Evolutionary conservation across 1,140 invertebrate genomes (phyloP).

Genomic region (Cardiocondyla obscurior): DNA sequence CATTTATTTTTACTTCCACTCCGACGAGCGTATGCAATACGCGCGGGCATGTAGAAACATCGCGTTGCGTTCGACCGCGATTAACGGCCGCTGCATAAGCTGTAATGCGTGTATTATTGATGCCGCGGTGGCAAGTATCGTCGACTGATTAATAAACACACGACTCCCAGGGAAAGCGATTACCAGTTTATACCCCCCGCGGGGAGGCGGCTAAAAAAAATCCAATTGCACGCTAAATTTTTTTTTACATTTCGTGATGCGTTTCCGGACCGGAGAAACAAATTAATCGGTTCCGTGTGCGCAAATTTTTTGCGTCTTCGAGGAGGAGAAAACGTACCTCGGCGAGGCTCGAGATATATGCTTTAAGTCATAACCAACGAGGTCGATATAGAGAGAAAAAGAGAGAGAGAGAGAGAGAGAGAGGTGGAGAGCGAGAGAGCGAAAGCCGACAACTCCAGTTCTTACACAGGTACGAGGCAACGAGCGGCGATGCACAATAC

Average conservation of each 20-base stretch:
- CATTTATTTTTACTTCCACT: constrained; percentile 18
- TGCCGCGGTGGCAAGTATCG: constrained; percentile 11
- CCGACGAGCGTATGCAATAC: not conserved
- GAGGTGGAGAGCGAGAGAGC: too few species aligned
- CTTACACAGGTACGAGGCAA: not conserved
- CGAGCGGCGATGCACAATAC: not conserved
- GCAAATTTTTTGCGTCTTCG: not conserved
- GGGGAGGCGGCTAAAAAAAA: not conserved
- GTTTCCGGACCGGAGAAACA: not conserved
- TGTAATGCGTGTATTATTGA: constrained; percentile 49
- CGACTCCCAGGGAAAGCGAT: constrained; percentile 1
- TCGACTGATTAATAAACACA: constrained; percentile 60
- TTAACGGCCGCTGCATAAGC: constrained; percentile 42
- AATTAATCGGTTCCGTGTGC: not conserved
- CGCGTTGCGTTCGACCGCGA: not conserved
- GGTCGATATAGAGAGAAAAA: not conserved
- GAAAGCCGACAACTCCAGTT: not conserved
- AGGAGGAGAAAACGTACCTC: not conserved
- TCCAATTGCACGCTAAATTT: constrained; percentile 21
- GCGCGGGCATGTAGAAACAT: constrained; percentile 17
- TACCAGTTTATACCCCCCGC: constrained; percentile 30
- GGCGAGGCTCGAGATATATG: not conserved
- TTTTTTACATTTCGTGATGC: not conserved
- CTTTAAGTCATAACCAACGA: constrained; percentile 35
- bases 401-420: not conserved